These are phyloP conservation scores for Diachasmimorpha longicaudata DNA, from an alignment of 1,140 invertebrate genomes.

Conservation along the genomic window DNA sequence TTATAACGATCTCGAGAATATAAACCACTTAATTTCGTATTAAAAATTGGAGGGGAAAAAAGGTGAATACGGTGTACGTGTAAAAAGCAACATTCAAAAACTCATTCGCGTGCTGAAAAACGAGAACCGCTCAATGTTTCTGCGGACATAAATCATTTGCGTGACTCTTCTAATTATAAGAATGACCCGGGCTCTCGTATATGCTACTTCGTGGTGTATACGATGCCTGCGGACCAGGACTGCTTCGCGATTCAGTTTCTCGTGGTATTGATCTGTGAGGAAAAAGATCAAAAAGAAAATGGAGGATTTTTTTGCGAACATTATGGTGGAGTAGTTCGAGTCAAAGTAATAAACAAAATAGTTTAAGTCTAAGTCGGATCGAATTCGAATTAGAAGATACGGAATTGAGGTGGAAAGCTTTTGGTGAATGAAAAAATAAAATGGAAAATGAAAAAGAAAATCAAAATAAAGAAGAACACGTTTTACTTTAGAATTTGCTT, in stretches of 20 bases:
- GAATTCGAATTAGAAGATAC: too few relatives aligned
- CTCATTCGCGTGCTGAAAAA: neutral
- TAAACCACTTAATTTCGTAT: neutral
- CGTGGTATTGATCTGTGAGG: neutral
- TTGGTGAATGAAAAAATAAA: too few relatives aligned
- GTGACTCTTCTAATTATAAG: conserved; percentile 56
- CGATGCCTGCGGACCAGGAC: conserved; percentile 41
- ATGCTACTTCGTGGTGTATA: conserved; percentile 45
- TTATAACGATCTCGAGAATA: neutral
- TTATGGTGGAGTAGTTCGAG: too few relatives aligned
- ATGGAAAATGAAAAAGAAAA: too few relatives aligned
- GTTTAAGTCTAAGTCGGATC: too few relatives aligned
- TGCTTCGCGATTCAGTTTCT: neutral
- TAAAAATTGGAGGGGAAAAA: neutral
- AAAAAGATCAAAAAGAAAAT: neutral
- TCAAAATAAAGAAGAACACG: too few relatives aligned
- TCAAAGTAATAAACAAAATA: too few relatives aligned
- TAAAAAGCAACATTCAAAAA: neutral
- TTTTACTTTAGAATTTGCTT: too few relatives aligned
- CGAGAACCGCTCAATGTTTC: neutral
- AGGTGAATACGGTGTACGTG: neutral
- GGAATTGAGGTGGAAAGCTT: too few relatives aligned
- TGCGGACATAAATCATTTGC: conserved; percentile 52
- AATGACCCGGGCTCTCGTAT: conserved; percentile 44
- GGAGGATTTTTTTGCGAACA: too few relatives aligned